Percentiles rank a stretch among this genome's conserved stretches.
Evolutionary conservation across 92 coral and sea anemone genomes (phyloP).

Genomic region (Siderastrea siderea): DNA sequence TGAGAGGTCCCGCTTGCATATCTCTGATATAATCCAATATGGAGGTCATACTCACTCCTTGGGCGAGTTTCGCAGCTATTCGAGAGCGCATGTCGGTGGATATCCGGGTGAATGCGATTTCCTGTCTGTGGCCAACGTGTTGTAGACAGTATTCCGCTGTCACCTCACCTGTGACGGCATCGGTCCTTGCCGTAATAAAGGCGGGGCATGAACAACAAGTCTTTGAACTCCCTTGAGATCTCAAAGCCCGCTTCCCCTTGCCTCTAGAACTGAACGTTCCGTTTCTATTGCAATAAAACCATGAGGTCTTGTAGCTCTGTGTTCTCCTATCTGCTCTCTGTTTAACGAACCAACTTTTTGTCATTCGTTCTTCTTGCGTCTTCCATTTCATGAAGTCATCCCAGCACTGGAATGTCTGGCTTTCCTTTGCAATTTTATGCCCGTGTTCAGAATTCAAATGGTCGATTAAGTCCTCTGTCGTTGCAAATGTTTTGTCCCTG

Average conservation of each 20-base stretch:
- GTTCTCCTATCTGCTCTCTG: conserved; percentile 14
- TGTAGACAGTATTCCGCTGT: conserved; percentile 43
- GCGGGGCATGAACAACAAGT: conserved; percentile 57
- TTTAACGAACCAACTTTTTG: conserved; percentile 39
- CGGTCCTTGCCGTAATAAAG: conserved; percentile 33
- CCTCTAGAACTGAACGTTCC: conserved; percentile 33
- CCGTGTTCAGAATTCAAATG: conserved; percentile 33
- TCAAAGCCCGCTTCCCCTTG: conserved; percentile 30
- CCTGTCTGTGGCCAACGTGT: conserved; percentile 59
- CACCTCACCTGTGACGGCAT: conserved; percentile 43
- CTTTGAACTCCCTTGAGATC: conserved; percentile 47
- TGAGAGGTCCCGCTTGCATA: conserved; percentile 12
- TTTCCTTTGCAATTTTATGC: conserved; percentile 17
- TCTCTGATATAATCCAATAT: conserved; percentile 39
- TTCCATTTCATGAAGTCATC: conserved; percentile 44
- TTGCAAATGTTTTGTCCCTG: conserved; percentile 2
- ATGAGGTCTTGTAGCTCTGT: conserved; percentile 10
- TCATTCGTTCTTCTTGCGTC: conserved; percentile 20
- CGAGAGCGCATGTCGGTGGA: conserved; percentile 39
- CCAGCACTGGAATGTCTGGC: conserved; percentile 36
- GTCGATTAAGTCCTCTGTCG: conserved; percentile 32
- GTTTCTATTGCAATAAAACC: conserved; percentile 33
- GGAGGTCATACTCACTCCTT: conserved; percentile 46
- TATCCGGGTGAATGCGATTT: conserved; percentile 12
- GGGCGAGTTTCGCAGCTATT: conserved; percentile 34